Conservation (phyloP, 2,797 vertebrate genomes). For the Molossus alvarezi region DNA sequence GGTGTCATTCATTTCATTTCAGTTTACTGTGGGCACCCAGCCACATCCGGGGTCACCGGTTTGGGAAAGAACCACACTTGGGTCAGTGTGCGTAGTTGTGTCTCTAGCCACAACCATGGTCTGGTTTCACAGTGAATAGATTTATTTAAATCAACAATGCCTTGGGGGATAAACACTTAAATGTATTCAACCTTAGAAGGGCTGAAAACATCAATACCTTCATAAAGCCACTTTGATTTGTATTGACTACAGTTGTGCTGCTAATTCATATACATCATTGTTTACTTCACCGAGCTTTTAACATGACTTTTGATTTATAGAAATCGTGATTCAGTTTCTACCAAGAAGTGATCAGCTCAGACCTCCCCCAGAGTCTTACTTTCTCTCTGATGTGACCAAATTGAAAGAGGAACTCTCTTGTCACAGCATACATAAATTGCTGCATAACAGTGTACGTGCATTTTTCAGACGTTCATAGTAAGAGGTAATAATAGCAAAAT, state of each 20-base stretch:
- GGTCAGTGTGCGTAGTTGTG: constrained; percentile 60
- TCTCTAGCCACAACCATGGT: constrained; percentile 78
- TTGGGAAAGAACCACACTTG: constrained; percentile 59
- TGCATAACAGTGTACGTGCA: constrained; percentile 62
- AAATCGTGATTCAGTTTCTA: constrained; percentile 87
- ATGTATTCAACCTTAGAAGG: constrained; percentile 88
- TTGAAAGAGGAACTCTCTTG: constrained; percentile 78
- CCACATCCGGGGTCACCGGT: not conserved
- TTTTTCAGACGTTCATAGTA: constrained; percentile 54
- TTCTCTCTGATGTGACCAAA: constrained; percentile 77
- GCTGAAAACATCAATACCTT: constrained; percentile 90
- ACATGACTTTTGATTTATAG: constrained; percentile 89
- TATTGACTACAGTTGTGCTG: constrained; percentile 87
- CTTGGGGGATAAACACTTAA: constrained; percentile 87
- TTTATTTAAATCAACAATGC: constrained; percentile 87
- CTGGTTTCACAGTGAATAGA: constrained; percentile 88
- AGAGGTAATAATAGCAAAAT: constrained; percentile 74
- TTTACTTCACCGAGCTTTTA: constrained; percentile 89
- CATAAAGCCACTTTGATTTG: constrained; percentile 90
- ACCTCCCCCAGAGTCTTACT: constrained; percentile 73
- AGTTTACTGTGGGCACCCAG: not conserved
- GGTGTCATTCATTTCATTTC: not conserved
- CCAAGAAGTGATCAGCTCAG: constrained; percentile 78
- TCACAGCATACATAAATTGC: constrained; percentile 77
- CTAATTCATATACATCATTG: constrained; percentile 90